Percentiles rank a stretch among this genome's conserved stretches.
Evolutionary conservation across 2,797 vertebrate species (phyloP).

Genomic region (Typhlichthys subterraneus): DNA sequence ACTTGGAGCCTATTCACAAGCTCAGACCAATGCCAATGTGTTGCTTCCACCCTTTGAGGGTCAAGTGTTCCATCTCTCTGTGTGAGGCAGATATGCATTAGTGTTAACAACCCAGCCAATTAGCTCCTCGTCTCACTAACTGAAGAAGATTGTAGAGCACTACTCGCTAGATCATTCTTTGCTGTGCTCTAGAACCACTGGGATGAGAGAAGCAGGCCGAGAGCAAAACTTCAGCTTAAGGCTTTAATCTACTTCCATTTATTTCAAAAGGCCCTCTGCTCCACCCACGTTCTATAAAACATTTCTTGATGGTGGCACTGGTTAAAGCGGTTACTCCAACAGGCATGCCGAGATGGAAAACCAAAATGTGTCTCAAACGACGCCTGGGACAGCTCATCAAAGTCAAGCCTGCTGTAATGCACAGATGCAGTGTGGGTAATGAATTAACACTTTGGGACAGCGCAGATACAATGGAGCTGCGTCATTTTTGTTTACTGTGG

Average conservation of each 20-base stretch:
- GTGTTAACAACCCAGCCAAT: slow-evolving; percentile 1
- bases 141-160: not conserved
- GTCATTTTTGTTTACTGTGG: slow-evolving; percentile 39
- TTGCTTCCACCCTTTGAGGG: too few species aligned
- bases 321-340: not conserved
- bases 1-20: too few species aligned
- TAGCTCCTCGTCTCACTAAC: slow-evolving; percentile 1
- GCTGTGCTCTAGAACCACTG: not conserved
- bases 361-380: slow-evolving; percentile 13
- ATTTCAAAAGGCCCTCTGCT: not conserved
- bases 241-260: not conserved
- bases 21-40: too few species aligned
- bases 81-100: not conserved
- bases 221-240: not conserved
- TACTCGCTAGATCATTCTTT: not conserved
- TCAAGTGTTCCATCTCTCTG: too few species aligned
- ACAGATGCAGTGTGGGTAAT: slow-evolving; percentile 6
- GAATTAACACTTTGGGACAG: slow-evolving; percentile 8
- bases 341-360: not conserved
- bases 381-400: slow-evolving; percentile 36
- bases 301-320: not conserved
- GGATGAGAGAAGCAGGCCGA: not conserved
- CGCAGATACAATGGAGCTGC: slow-evolving; percentile 16
- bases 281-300: not conserved
- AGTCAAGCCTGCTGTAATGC: slow-evolving; percentile 1